Evolutionary conservation across 2,797 vertebrate species (phyloP).

Genomic region (Dendrocincla fuliginosa): DNA sequence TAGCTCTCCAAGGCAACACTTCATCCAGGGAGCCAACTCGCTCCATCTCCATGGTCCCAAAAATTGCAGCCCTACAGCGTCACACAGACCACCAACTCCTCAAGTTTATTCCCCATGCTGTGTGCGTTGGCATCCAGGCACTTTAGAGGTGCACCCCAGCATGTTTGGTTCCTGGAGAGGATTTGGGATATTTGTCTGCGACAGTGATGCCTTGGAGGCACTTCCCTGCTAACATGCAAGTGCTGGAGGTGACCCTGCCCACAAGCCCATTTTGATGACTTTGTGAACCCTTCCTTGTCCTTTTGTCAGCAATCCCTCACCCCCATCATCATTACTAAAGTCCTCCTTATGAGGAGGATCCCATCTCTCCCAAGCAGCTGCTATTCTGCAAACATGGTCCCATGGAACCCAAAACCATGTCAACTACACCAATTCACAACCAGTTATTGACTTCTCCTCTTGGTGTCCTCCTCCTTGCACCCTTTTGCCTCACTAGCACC

Average conservation of each 20-base stretch:
- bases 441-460: not conserved
- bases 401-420: not conserved
- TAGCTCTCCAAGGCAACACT: not conserved
- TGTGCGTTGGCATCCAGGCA: not conserved
- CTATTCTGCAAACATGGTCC: not conserved
- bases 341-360: not conserved
- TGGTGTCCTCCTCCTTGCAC: not conserved
- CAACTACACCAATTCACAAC: not conserved
- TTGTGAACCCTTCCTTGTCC: not conserved
- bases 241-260: not conserved
- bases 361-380: not conserved
- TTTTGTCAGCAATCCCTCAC: too few species aligned
- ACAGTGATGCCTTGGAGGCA: not conserved
- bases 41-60: not conserved
- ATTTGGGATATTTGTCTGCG: not conserved
- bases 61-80: fast-evolving
- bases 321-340: not conserved
- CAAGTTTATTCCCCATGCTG: not conserved
- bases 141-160: not conserved
- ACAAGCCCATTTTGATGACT: not conserved
- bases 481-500: not conserved
- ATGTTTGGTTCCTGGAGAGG: not conserved
- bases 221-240: not conserved
- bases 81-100: not conserved
- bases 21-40: not conserved